phyloP scores from a whole-genome alignment of 2,797 vertebrate species.

The Pelochelys cantorii region DNA sequence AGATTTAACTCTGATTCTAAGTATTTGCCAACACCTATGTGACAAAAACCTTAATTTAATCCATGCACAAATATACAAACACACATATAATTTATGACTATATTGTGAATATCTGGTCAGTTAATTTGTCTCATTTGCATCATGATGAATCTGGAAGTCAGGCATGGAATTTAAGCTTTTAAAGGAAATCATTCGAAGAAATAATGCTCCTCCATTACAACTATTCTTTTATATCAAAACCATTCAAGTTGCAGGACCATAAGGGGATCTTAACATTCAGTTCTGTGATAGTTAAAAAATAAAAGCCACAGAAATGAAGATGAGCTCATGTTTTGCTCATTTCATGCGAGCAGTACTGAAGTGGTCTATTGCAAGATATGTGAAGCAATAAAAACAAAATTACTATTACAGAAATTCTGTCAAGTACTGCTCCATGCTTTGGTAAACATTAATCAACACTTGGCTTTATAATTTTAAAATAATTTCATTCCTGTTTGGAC shows the following conservation, averaged over 20 bases:
- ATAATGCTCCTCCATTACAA: neutral
- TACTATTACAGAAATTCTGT: slow-evolving; percentile 12
- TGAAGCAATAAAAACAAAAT: slow-evolving; percentile 23
- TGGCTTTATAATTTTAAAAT: slow-evolving; percentile 40
- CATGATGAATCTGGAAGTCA: slow-evolving; percentile 40
- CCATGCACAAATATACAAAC: neutral
- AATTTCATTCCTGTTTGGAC: neutral
- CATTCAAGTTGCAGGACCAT: slow-evolving; percentile 22
- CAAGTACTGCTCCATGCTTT: slow-evolving; percentile 2
- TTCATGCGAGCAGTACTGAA: neutral
- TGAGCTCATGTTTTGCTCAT: slow-evolving; percentile 10
- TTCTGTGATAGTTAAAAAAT: slow-evolving; percentile 4
- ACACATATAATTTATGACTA: neutral
- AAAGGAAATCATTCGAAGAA: slow-evolving; percentile 18
- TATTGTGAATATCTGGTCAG: neutral
- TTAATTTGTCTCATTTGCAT: neutral
- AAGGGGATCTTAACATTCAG: slow-evolving; percentile 17
- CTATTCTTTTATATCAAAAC: slow-evolving; percentile 36
- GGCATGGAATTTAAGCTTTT: neutral
- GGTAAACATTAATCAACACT: slow-evolving; percentile 29
- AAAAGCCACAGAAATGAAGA: slow-evolving; percentile 32
- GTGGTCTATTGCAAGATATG: neutral
- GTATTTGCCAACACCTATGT: slow-evolving; percentile 49
- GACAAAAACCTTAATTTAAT: slow-evolving; percentile 66
- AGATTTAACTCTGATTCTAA: slow-evolving; percentile 22